phyloP scores from a whole-genome alignment of 2,888 invertebrate genomes.

The Artemia sinica region DNA sequence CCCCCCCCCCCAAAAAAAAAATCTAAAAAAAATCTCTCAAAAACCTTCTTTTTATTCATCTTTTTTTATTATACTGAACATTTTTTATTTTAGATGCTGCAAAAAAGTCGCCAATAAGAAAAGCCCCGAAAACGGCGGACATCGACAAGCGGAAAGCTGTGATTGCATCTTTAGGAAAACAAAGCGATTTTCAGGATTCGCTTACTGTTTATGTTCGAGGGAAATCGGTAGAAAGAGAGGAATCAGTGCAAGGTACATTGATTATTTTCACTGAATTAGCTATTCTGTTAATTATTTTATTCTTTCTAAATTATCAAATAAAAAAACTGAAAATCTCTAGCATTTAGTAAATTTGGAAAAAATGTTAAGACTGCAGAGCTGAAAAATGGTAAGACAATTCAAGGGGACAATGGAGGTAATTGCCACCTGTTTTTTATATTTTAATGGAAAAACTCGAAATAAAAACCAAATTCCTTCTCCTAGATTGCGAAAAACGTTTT shows the following conservation, averaged over 20 bases:
- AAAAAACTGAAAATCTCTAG: no score
- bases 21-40: not conserved
- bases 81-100: conserved; percentile 42
- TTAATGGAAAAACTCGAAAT: no score
- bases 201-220: conserved; percentile 43
- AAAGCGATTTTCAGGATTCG: conserved; percentile 36
- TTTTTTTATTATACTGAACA: conserved; percentile 1
- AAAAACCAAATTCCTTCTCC: no score
- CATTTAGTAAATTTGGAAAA: no score
- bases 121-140: conserved; percentile 38
- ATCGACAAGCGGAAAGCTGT: conserved; percentile 41
- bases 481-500: no score
- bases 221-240: not conserved
- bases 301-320: no score
- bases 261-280: not conserved
- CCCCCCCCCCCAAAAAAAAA: no score
- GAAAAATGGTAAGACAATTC: no score
- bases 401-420: no score
- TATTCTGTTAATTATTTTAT: no score
- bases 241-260: not conserved
- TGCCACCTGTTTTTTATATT: no score
- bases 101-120: conserved; percentile 32
- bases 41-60: not conserved
- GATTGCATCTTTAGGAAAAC: conserved; percentile 39
- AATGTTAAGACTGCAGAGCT: no score